phyloP scores from a whole-genome alignment of 2,113 vertebrate species.

The Vidua chalybeata region DNA sequence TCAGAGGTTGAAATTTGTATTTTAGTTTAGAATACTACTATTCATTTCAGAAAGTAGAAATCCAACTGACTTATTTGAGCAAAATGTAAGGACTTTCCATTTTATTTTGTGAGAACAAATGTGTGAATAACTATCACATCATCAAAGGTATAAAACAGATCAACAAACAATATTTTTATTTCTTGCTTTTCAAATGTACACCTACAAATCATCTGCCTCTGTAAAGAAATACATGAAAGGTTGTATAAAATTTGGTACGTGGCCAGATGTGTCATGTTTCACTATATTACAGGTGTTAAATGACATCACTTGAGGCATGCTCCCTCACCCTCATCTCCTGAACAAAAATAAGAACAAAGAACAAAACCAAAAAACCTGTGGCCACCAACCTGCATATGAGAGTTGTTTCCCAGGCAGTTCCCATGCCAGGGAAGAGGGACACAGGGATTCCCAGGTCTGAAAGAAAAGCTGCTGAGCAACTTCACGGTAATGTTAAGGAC shows the following conservation, averaged over 20 bases:
- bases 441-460: background rate
- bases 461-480: background rate
- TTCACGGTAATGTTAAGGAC: background rate
- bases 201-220: background rate
- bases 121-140: background rate
- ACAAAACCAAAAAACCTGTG: background rate
- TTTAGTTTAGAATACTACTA: background rate
- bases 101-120: background rate
- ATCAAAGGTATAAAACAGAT: background rate
- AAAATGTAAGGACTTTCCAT: background rate
- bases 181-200: background rate
- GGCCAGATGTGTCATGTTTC: background rate
- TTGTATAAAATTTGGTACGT: rapidly evolving
- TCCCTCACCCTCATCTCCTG: background rate
- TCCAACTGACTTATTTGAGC: background rate
- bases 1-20: background rate
- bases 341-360: background rate
- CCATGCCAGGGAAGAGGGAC: background rate
- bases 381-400: background rate
- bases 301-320: background rate
- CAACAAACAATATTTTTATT: background rate
- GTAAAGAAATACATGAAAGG: background rate
- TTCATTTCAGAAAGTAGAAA: background rate
- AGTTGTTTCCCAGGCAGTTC: background rate
- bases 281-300: background rate